Evolutionary conservation across 2,797 vertebrate species (phyloP).

Genomic region (Lacerta bilineata): DNA sequence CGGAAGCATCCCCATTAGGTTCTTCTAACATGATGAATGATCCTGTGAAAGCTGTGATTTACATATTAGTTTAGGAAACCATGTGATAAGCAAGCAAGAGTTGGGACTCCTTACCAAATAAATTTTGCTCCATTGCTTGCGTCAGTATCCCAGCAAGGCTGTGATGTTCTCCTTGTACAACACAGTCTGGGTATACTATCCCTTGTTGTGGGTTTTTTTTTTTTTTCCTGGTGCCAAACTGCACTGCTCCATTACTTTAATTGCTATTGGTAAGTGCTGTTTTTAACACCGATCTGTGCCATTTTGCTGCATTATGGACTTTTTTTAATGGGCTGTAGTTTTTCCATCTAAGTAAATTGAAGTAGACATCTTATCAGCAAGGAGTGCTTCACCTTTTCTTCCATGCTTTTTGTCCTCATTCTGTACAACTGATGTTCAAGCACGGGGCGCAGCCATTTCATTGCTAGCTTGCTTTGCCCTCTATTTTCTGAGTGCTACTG

Average conservation of each 20-base stretch:
- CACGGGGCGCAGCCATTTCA: constrained; percentile 27
- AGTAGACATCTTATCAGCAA: constrained; percentile 13
- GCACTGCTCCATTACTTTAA: constrained; percentile 20
- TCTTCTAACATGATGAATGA: no score
- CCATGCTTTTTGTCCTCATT: constrained; percentile 21
- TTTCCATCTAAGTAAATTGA: constrained; percentile 36
- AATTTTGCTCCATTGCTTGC: not conserved
- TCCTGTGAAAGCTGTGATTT: not conserved
- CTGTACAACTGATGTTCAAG: constrained; percentile 32
- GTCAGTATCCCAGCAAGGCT: not conserved
- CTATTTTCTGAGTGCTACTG: constrained; percentile 53
- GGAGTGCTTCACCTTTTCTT: constrained; percentile 8
- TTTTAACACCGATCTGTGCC: constrained; percentile 1
- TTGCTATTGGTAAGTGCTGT: constrained; percentile 8
- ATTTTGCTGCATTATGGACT: constrained; percentile 4
- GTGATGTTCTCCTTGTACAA: not conserved
- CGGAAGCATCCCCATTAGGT: not conserved
- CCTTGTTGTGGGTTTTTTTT: not conserved
- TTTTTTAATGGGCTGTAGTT: not conserved
- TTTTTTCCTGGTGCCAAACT: not conserved
- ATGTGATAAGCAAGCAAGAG: not conserved
- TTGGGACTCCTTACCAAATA: not conserved
- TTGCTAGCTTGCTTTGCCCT: constrained; percentile 26
- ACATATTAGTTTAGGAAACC: not conserved
- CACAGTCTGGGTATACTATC: constrained; percentile 2